Evolutionary conservation across 2,113 vertebrate species (phyloP).

Genomic region (Lota lota): DNA sequence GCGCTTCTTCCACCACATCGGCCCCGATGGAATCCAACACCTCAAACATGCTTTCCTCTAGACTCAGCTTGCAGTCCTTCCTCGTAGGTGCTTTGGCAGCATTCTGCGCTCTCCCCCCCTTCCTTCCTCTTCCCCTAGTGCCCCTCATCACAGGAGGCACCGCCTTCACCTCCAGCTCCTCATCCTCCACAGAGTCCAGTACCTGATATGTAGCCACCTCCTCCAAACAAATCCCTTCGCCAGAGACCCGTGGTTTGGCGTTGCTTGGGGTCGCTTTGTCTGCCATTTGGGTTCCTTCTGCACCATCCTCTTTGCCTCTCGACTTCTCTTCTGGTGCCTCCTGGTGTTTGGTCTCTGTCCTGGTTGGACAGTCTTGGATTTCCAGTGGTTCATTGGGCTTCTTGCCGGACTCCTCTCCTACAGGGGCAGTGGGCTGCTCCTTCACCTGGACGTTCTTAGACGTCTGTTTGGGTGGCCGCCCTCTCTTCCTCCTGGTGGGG

Average conservation of each 20-base stretch:
- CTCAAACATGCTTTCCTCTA: neutral
- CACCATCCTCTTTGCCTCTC: slow-evolving; percentile 16
- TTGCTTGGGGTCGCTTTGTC: neutral
- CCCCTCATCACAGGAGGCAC: neutral
- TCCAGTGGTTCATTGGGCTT: neutral
- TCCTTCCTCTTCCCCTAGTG: neutral
- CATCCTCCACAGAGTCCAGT: slow-evolving; percentile 54
- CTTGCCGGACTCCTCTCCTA: too few relatives aligned
- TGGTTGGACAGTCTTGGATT: too few relatives aligned
- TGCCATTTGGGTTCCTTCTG: neutral
- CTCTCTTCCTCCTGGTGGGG: slow-evolving; percentile 20
- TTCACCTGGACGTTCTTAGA: neutral
- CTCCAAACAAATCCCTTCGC: slow-evolving; percentile 6
- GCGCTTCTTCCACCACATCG: neutral
- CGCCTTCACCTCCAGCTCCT: neutral
- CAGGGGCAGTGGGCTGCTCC: too few relatives aligned
- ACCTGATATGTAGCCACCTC: slow-evolving; percentile 38
- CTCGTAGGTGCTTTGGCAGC: neutral
- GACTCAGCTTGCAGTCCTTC: neutral
- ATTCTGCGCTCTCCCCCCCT: slow-evolving; percentile 18
- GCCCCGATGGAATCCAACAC: neutral
- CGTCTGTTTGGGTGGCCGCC: slow-evolving; percentile 2
- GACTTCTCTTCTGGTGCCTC: slow-evolving; percentile 3
- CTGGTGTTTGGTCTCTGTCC: neutral
- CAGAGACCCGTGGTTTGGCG: neutral